Base-by-base conservation (phyloP, 2,888 invertebrate genomes). In the Athrips mouffetella region DNA sequence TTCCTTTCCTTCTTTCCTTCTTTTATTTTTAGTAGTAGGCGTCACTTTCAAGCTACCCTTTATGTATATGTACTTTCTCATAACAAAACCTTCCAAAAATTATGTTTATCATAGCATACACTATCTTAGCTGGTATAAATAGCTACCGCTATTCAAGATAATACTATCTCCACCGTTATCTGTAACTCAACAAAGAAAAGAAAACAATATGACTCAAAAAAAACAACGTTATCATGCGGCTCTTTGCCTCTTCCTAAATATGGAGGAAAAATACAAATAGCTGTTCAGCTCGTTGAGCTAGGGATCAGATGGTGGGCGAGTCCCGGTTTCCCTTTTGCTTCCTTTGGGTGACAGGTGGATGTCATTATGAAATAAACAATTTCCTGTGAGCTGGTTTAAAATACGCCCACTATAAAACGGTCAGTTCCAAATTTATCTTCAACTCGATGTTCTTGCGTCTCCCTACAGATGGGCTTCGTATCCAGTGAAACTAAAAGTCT, bases 301-400 rank as follows among this genome's bases (percentile, higher is more conserved):
- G 2, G 5, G 8, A 29, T 27, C n/a, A 16, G 20, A 18, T 44
- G 30, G 31, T 13, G 1, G 18, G 18, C 30, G 21, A 7, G 30
- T 27, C 35, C 49, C 25, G 37, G 30, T 27, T 53, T 65, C 58
- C 60, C 70, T 59, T 62, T 57, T 63, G 54, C 50, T 64, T 61
- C 60, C 54, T 65, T 67, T 60, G 54, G 62, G 51, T 59, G 66
- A 62, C 75, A 76, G 73, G 73, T 76, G 77, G 67, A 57, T 59
- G 65, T 56, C 58, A 60, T 56, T 61, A 68, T 54, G 62, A 69
- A 71, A 74, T 69, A 64, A 67, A 70, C 68, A 65, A 64, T 73
- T 70, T 76, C 76, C 76, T 72, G 71, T 63, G 60, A 63, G 63
- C 60, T 52, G 60, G 66, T 69, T 73, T 63, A 60, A 67, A 75